Conservation (phyloP, 2,113 vertebrate genomes). For the Polypterus bichir region DNA sequence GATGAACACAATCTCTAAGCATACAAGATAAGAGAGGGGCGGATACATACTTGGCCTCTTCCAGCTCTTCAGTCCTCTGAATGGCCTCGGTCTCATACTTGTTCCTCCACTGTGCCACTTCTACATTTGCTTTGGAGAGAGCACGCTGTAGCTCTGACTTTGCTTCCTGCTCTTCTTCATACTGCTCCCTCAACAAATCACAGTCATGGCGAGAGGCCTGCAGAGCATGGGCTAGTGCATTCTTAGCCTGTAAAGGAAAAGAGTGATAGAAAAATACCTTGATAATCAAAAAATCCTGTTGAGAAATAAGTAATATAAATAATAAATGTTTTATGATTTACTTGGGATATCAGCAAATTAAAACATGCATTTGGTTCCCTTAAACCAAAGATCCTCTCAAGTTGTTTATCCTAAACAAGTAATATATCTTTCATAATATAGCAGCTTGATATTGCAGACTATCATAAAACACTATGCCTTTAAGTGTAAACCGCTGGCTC, state of each 20-base stretch:
- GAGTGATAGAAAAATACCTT: neutral
- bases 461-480: no score
- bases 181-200: slow-evolving; percentile 81
- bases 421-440: no score
- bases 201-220: slow-evolving; percentile 78
- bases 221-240: slow-evolving; percentile 65
- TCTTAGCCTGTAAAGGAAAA: slow-evolving; percentile 60
- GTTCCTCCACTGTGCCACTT: slow-evolving; percentile 87
- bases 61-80: slow-evolving; percentile 82
- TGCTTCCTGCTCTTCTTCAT: slow-evolving; percentile 77
- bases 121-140: slow-evolving; percentile 75
- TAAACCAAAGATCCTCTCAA: no score
- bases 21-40: neutral
- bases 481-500: no score
- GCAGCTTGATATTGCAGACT: no score
- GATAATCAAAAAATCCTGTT: neutral
- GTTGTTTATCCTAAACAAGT: no score
- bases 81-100: slow-evolving; percentile 89
- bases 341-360: no score
- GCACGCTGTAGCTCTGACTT: slow-evolving; percentile 74
- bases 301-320: no score
- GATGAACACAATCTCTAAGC: no score
- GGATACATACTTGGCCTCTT: slow-evolving; percentile 78
- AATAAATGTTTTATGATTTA: no score
- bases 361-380: no score